Evolutionary conservation across 2,888 invertebrate genomes (phyloP).

Genomic region (Atethmia centrago): DNA sequence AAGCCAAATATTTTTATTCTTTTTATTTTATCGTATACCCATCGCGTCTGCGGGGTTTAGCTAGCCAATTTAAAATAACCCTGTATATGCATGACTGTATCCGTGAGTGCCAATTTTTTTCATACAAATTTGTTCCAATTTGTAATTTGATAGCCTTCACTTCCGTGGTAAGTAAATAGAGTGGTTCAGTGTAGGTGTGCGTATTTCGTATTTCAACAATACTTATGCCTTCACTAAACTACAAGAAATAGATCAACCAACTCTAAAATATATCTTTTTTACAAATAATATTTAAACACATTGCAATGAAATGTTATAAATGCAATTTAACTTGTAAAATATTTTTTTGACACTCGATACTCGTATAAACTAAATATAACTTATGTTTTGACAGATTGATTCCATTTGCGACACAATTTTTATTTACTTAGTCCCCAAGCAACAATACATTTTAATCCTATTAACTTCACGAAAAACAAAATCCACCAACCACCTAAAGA

Average conservation of each 20-base stretch:
- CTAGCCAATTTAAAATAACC: too few species aligned
- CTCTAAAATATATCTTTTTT: too few species aligned
- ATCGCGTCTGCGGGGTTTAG: too few species aligned
- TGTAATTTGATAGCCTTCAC: constrained; percentile 11
- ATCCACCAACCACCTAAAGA: background rate
- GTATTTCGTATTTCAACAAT: background rate
- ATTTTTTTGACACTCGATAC: background rate
- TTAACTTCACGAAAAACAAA: constrained; percentile 32
- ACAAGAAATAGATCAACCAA: background rate
- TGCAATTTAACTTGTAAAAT: background rate
- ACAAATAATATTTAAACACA: too few species aligned
- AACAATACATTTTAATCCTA: constrained; percentile 29
- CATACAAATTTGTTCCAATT: background rate
- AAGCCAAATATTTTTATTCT: too few species aligned
- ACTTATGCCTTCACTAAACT: background rate
- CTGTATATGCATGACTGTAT: background rate
- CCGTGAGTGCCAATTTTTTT: background rate
- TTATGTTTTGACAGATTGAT: background rate
- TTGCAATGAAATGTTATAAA: background rate
- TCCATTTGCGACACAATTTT: background rate
- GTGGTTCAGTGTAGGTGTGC: background rate
- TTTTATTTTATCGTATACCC: too few species aligned
- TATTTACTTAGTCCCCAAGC: background rate
- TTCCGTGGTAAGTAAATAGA: background rate
- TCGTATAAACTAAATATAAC: background rate